A percentile compares a stretch with the other conserved stretches of the same genome.
Conservation (phyloP, 2,888 invertebrate genomes). For the Acleris laterana region DNA sequence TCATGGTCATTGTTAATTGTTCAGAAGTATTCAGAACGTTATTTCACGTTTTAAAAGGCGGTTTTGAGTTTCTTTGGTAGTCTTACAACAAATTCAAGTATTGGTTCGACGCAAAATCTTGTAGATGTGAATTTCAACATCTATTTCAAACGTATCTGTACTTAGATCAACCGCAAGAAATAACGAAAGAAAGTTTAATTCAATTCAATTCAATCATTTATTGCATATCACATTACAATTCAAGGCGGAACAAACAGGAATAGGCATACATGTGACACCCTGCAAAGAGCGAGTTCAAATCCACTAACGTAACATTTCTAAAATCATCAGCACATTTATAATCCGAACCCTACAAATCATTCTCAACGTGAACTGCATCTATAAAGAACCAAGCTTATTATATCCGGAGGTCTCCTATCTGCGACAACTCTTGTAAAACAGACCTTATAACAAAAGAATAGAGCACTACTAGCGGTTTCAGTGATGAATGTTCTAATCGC, state of each 20-base stretch:
- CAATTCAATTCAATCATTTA: no score
- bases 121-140: no score
- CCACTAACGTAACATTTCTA: slow-evolving; percentile 16
- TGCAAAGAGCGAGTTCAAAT: no score
- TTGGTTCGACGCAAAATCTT: no score
- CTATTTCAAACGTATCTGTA: background rate
- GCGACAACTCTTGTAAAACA: slow-evolving; percentile 17
- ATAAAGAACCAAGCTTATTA: slow-evolving; percentile 37
- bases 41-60: no score
- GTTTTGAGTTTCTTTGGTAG: no score
- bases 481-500: slow-evolving; percentile 36
- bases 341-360: slow-evolving; percentile 33
- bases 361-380: slow-evolving; percentile 32
- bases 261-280: no score
- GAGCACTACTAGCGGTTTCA: slow-evolving; percentile 23
- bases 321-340: slow-evolving; percentile 23
- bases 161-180: background rate
- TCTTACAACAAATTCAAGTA: no score
- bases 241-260: no score
- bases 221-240: no score
- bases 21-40: no score
- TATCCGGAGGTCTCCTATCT: slow-evolving; percentile 33
- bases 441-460: slow-evolving; percentile 30
- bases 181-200: background rate
- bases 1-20: no score